Conservation (phyloP, 2,797 vertebrate species). For the Taeniopygia guttata region DNA sequence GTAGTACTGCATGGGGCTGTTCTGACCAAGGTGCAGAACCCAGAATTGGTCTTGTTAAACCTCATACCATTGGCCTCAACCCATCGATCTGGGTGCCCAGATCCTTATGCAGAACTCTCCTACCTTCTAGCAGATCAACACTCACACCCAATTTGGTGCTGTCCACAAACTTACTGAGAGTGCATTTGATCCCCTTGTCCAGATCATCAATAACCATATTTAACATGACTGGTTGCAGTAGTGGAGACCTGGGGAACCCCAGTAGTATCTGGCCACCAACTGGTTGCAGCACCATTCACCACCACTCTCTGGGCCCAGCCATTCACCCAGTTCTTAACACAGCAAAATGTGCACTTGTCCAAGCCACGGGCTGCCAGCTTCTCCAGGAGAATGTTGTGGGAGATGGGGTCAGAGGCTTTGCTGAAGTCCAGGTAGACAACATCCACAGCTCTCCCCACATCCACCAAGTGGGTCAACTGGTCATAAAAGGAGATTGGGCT, state of each 20-base stretch:
- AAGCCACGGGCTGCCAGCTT: neutral
- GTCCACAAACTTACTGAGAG: neutral
- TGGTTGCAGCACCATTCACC: neutral
- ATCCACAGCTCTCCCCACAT: neutral
- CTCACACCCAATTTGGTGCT: neutral
- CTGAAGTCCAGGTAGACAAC: neutral
- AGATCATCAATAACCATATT: neutral
- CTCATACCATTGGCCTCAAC: fast-evolving
- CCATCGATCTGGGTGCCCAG: neutral
- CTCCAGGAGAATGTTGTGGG: neutral
- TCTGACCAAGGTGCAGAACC: neutral
- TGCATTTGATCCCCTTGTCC: neutral
- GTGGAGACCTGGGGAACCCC: too few relatives aligned
- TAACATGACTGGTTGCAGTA: neutral
- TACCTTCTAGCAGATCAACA: neutral
- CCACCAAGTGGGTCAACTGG: neutral
- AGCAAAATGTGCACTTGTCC: neutral
- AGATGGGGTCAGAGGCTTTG: neutral
- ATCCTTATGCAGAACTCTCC: neutral
- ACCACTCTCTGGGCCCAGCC: neutral
- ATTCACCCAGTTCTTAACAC: neutral
- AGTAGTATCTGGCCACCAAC: neutral
- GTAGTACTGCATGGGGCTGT: neutral
- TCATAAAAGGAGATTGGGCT: neutral
- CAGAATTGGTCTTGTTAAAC: neutral